These are phyloP conservation scores for Podarcis raffonei DNA, from an alignment of 2,113 vertebrate species.

Conservation along the genomic window DNA sequence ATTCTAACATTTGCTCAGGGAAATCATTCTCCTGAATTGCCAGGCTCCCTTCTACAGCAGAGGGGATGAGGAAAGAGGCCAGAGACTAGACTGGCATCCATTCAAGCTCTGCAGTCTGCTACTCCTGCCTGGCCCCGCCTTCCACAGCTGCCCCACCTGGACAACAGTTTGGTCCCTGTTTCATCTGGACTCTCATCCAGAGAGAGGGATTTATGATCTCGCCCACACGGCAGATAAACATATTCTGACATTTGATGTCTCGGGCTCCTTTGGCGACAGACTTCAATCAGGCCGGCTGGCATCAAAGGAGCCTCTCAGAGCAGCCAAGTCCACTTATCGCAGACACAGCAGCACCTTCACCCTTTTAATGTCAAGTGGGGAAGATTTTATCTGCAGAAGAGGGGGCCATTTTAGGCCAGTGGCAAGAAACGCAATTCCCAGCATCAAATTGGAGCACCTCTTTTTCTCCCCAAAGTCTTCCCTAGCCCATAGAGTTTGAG, in stretches of 20 bases:
- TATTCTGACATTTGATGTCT: constrained; percentile 43
- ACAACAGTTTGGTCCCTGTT: constrained; percentile 40
- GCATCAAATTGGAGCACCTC: background rate
- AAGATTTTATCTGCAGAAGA: background rate
- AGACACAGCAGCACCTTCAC: background rate
- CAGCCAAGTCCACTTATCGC: background rate
- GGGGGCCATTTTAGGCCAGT: background rate
- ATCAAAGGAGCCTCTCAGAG: constrained; percentile 18
- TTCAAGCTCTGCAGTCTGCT: constrained; percentile 42
- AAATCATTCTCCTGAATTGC: background rate
- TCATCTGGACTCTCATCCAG: constrained; percentile 40
- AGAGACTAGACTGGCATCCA: constrained; percentile 27
- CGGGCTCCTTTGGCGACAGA: constrained; percentile 25
- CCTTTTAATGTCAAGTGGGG: background rate
- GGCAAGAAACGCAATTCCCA: background rate
- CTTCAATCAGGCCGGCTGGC: background rate
- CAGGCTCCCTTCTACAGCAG: background rate
- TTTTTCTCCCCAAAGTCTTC: background rate
- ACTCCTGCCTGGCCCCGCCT: background rate
- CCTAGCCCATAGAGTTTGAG: background rate
- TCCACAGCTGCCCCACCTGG: constrained; percentile 32
- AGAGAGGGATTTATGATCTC: constrained; percentile 50
- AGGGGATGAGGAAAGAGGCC: constrained; percentile 27
- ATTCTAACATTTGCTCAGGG: background rate
- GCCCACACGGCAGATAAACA: constrained; percentile 31